Percentiles rank a stretch among this genome's conserved stretches.
phyloP scores from a whole-genome alignment of 2,888 invertebrate species.

The Achlya flavicornis region DNA sequence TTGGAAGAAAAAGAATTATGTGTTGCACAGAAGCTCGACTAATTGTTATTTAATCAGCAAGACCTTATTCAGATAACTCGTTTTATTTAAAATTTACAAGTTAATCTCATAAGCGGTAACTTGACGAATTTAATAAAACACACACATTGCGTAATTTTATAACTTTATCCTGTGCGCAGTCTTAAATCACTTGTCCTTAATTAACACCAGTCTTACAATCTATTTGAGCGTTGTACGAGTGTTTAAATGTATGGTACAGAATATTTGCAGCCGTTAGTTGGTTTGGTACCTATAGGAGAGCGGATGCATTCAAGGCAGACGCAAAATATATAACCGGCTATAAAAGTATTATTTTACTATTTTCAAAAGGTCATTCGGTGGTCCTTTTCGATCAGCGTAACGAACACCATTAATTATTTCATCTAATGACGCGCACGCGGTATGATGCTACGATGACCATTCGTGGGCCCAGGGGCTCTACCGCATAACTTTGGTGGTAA shows the following conservation, averaged over 20 bases:
- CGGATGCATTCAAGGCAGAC: slow-evolving; percentile 4
- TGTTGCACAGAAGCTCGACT: neutral
- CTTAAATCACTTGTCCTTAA: neutral
- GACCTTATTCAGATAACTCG: neutral
- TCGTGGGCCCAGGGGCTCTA: too few species aligned
- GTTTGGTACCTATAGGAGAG: neutral
- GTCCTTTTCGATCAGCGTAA: slow-evolving; percentile 5
- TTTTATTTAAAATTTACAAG: neutral
- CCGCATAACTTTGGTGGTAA: too few species aligned
- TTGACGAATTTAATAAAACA: slow-evolving; percentile 2
- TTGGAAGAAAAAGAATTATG: neutral
- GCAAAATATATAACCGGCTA: neutral
- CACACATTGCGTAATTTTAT: slow-evolving; percentile 1
- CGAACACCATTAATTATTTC: neutral
- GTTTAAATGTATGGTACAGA: neutral
- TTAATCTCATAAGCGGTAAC: slow-evolving; percentile 1
- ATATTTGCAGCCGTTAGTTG: neutral
- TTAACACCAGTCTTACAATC: neutral
- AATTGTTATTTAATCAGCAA: neutral
- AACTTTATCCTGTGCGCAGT: neutral
- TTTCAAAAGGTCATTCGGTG: slow-evolving; percentile 2
- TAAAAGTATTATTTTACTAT: neutral
- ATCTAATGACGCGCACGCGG: too few species aligned
- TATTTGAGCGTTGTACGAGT: slow-evolving; percentile 4
- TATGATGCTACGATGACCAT: too few species aligned